Percentiles rank a stretch among this genome's conserved stretches.
Conservation (phyloP, 2,797 vertebrate genomes). For the Tauraco hartlaubi region DNA sequence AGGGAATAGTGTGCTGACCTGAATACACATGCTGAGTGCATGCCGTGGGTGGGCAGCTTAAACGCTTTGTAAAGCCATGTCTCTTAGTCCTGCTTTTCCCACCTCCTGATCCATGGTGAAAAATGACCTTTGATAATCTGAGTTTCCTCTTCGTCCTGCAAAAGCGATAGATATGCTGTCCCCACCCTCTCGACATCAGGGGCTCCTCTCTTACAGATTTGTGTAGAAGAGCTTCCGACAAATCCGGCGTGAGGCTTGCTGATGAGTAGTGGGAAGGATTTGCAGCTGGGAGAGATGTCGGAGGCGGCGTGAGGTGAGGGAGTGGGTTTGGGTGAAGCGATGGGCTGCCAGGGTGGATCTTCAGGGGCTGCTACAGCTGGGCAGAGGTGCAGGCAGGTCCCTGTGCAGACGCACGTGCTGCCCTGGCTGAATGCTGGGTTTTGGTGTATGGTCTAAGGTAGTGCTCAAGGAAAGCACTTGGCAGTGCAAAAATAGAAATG, state of each 20-base stretch:
- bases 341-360: not conserved
- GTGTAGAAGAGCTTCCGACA: not conserved
- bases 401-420: not conserved
- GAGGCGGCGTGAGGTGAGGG: not conserved
- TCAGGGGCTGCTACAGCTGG: not conserved
- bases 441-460: not conserved
- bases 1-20: constrained; percentile 56
- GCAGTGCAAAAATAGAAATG: not conserved
- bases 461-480: not conserved
- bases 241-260: not conserved
- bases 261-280: not conserved
- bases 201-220: not conserved
- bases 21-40: constrained; percentile 34
- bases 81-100: not conserved
- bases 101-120: not conserved
- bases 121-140: not conserved
- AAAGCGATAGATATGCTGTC: not conserved
- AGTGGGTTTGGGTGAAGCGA: not conserved
- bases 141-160: not conserved
- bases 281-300: not conserved
- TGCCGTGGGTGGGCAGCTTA: constrained; percentile 38
- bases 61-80: not conserved
- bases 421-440: not conserved
- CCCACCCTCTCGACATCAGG: not conserved
- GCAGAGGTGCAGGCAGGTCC: not conserved